Evolutionary conservation across 2,888 invertebrate species (phyloP), one percentile per base, ranked within the genome.

Genomic region (Frankliniella fusca): DNA sequence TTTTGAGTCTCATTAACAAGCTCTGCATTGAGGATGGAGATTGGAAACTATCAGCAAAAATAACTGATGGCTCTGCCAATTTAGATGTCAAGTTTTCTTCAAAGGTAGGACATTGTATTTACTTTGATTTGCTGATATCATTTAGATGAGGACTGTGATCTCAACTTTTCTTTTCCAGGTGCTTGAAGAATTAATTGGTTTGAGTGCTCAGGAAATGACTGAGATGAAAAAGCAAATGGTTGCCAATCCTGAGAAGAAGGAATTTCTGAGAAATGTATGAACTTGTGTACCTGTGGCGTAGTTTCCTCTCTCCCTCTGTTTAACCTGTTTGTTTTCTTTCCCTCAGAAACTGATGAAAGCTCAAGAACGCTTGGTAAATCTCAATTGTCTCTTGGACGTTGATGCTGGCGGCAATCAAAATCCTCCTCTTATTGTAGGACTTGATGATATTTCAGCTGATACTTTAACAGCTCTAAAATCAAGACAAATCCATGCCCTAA

Each of bases 51-150:
- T 89, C 89, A 82, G 91, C 92, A 83, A 90, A 89, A 12, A 87
- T 93, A 80, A 88, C 89, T 11, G 93, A 93, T 86, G 90, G 89
- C 27, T 91, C 90, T 9, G 91, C 90, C 1, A 88, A 87, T 81
- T 84, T 93, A 23, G 89, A 90, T 81, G 90, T 91, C 1, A 89
- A 89, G 27, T 90, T 93, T 82, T 89, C 91, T 0, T 90, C 90
- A 84, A 89, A 23, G 70, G 70, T 76, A 12, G 12, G 70, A 3
- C 12, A 76, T 76, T 23, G 10, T 76, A 9, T 12, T 20, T 54
- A 20, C 15, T 20, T 9, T 12, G 15, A 20, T 20, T 54, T 20
- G 15, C 10, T 54, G 15, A 15, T 15, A 54, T 20, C 1, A 54
- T 54, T 54, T 12, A 11, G n/a, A n/a, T 15, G 2, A 54, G 18